Base-by-base conservation (phyloP, 1,140 invertebrate genomes). In the Hyles vespertilio region DNA sequence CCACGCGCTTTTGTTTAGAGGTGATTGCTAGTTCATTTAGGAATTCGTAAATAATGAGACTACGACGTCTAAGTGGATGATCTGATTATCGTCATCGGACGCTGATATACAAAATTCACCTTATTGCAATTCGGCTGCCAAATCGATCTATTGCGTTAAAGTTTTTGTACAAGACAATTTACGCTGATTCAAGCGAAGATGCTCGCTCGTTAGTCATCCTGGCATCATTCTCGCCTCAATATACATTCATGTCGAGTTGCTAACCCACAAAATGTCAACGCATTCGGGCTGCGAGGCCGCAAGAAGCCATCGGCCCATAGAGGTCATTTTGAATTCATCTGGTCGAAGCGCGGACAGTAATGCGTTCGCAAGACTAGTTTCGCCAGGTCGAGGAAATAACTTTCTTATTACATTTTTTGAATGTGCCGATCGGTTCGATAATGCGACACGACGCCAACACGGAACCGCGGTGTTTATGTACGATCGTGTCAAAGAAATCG, bases 301-400 rank as follows among this genome's bases (percentile, higher is more conserved):
- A 74, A 83, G 77, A 81, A 83, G 81, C 84, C 75, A 78, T 78
- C 79, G 79, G 82, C 76, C 72, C 79, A 86, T 87, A 89, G 85
- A 89, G 85, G 87, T 89, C 86, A 89, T 89, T 88, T 89, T 86
- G 69, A 80, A 84, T 88, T 85, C 79, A 87, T 79, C 84, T 86
- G 84, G 77, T 81, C 74, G 77, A 81, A 87, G 83, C 82, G 78
- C 77, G 72, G 74, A 83, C 84, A 78, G 83, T 85, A 87, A 87
- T 87, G 79, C 79, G 82, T 87, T 84, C 77, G 82, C 81, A 67
- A 81, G 84, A 88, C 85, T 87, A 85, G 83, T 88, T 87, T 84
- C 79, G 83, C 84, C 84, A 79, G 82, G 76, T 87, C 77, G 84
- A 82, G 79, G 87, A 86, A 86, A 85, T 89, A 86, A 86, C 86